Conservation (phyloP, 2,113 vertebrate genomes). For the Merops nubicus region DNA sequence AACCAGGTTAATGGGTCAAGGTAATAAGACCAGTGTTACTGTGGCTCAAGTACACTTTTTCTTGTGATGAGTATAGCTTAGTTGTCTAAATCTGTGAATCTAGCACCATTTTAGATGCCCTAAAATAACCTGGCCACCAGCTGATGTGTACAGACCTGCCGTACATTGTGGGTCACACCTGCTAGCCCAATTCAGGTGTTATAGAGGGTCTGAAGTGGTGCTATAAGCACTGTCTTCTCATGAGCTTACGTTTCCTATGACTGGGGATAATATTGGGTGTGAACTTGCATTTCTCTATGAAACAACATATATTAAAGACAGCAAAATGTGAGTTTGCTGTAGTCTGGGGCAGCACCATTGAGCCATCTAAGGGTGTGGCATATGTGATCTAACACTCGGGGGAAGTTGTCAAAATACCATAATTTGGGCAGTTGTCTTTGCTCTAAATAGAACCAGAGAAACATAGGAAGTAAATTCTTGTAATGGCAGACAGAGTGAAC, state of each 20-base stretch:
- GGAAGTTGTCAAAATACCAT: not conserved
- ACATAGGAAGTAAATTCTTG: not conserved
- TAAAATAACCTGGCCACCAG: not conserved
- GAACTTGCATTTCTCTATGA: not conserved
- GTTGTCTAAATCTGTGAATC: not conserved
- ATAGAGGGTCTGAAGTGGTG: not conserved
- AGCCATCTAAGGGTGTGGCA: not conserved
- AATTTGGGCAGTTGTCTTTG: not conserved
- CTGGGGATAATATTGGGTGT: not conserved
- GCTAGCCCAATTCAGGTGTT: not conserved
- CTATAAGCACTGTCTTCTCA: not conserved
- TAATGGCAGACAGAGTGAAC: not conserved
- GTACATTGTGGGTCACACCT: not conserved
- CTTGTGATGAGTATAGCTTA: not conserved
- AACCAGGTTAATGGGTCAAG: slow-evolving; percentile 87
- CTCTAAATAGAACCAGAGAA: not conserved
- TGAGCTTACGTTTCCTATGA: not conserved
- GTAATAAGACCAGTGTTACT: slow-evolving; percentile 61
- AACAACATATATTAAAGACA: not conserved
- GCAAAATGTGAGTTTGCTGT: not conserved
- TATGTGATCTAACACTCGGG: not conserved
- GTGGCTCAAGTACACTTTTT: not conserved
- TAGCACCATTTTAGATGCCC: not conserved
- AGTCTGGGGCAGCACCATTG: not conserved
- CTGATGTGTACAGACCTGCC: not conserved